Base-by-base conservation (phyloP, 2,888 invertebrate genomes). In the Drosophila seclusa region DNA sequence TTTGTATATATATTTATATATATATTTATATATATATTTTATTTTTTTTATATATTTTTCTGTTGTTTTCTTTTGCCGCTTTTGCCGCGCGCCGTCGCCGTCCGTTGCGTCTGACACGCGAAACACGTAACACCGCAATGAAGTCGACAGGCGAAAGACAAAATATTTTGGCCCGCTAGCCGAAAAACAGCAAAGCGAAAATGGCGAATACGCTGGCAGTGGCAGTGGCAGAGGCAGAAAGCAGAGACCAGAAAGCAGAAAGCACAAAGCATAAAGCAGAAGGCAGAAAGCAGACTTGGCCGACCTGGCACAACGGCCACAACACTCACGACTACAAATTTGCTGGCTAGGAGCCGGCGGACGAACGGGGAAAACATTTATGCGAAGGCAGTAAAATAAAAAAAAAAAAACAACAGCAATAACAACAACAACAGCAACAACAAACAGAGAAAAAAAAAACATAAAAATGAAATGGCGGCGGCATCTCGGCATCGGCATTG, bases 101-200 rank as follows among this genome's bases (percentile, higher is more conserved):
- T 76, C 78, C 75, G 75, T 68, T 87, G 81, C 87, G 92, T 92
- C 92, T 92, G 91, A 91, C 92, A 92, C 92, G 92, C 92, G 91
- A 91, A 92, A 93, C 92, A 92, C 92, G 93, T 92, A 93, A 93
- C 92, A 92, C 92, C 93, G 92, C 93, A 93, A 92, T 93, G 92
- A 93, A 83, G 89, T 81, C 89, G 74, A 78, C 85, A 85, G 80
- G 70, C 76, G 68, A 76, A 79, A 84, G 85, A 76, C 78, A 78
- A 83, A 78, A 82, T 82, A 83, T 87, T 83, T 83, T 88, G 90
- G 90, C 84, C 88, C 85, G 87, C 84, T 83, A 85, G 85, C 87
- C 85, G 85, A 87, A 89, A 45, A 82, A 73, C 76, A 73, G 82
- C 78, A 68, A 81, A 83, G 76, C 81, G 78, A 85, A 87, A 85